These are phyloP conservation scores for Spodoptera litura DNA, from an alignment of 1,140 invertebrate species.

Conservation along the genomic window DNA sequence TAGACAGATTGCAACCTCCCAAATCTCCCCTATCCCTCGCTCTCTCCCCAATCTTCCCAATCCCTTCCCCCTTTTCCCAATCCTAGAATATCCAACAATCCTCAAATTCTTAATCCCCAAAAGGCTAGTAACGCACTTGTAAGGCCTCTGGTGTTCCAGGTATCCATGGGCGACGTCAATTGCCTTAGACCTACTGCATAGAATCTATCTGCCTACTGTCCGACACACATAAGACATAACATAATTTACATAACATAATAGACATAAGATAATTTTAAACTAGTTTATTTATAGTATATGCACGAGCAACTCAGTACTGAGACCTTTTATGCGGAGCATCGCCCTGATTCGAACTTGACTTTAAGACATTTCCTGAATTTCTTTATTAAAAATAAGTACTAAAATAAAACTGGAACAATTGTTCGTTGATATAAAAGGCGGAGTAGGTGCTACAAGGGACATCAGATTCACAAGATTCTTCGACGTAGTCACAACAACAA, in stretches of 20 bases:
- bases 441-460: slow-evolving; percentile 27
- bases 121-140: no score
- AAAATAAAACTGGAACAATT: slow-evolving; percentile 72
- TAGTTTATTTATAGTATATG: slow-evolving; percentile 37
- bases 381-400: slow-evolving; percentile 67
- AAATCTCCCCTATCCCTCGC: no score
- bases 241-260: no score
- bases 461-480: slow-evolving; percentile 66
- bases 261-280: slow-evolving; percentile 28
- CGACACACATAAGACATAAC: slow-evolving; percentile 2
- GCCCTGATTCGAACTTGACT: slow-evolving; percentile 72
- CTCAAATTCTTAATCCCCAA: no score
- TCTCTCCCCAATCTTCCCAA: no score
- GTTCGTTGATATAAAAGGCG: slow-evolving; percentile 64
- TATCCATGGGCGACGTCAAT: no score
- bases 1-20: no score
- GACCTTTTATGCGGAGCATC: slow-evolving; percentile 67
- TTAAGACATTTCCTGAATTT: slow-evolving; percentile 80
- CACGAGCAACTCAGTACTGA: slow-evolving; percentile 12
- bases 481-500: slow-evolving; percentile 68
- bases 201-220: no score
- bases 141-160: no score
- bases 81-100: no score
- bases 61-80: no score
- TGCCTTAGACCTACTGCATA: no score